Base-by-base conservation (phyloP, 2,888 invertebrate species). In the Tryphoninae sp. region DNA sequence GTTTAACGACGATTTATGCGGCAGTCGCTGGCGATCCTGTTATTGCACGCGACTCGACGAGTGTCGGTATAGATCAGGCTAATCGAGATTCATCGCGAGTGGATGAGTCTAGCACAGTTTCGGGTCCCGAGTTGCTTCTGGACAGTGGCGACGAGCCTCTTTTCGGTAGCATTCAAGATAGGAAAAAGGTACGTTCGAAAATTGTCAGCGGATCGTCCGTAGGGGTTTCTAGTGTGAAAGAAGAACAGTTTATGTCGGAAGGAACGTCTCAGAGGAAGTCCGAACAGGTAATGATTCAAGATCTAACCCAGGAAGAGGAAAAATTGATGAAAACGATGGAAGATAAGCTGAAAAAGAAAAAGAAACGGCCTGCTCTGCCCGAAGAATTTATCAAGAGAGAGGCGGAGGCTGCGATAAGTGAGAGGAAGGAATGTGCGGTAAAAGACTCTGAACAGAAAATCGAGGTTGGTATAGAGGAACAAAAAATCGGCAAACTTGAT, bases 151-250 rank as follows among this genome's bases (percentile, higher is more conserved):
- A 89, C 26, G 82, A 86, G 55, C 85, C 89, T 16, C 72, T 91
- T 26, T 91, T 92, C 71, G 91, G 91, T 83, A 92, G 91, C 85
- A 88, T 91, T 76, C 89, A 88, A 84, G 87, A 89, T 86, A 89
- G 90, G 80, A 90, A 83, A 78, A 87, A 84, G 33, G 83, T 61
- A 80, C 84, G 84, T 23, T 84, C 85, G n/a, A 73, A 80, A 62
- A 67, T 68, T 45, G 53, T 61, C 53, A 81, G 74, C 67, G 64
- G 67, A n/a, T 75, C 72, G 49, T 62, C 64, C 3, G 72, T 68
- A 16, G 22, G 9, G 9, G 8, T 33, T 45, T 62, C 73, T 11
- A 33, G 26, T 9, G 40, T 73, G 16, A 69, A 71, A 55, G 53
- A 78, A 45, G 68, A 75, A 69, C 71, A 75, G n/a, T 7, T 19